A percentile compares a stretch with the other conserved stretches of the same genome.
These are phyloP conservation scores for Hymenopus coronatus DNA, from an alignment of 2,888 invertebrate species.

Conservation along the genomic window DNA sequence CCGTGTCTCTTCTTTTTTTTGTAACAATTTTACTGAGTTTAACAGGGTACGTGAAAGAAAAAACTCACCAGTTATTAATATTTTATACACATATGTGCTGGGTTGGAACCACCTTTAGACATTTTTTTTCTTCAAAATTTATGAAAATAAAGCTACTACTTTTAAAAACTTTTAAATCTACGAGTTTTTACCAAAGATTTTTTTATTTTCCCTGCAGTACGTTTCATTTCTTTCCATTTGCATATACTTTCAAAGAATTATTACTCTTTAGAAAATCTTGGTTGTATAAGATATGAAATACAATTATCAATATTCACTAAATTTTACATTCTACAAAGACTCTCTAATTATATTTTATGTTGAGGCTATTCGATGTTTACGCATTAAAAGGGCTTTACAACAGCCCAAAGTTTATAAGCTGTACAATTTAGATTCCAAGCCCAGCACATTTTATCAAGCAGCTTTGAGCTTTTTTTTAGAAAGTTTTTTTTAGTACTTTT, in stretches of 20 bases:
- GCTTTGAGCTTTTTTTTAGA: conserved; percentile 6
- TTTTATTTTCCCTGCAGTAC: neutral
- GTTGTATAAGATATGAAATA: neutral
- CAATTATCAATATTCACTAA: neutral
- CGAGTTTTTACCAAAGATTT: neutral
- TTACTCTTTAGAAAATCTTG: too few species aligned
- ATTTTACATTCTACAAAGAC: neutral
- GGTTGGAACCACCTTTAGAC: neutral
- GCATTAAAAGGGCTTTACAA: neutral
- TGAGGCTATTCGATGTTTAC: neutral
- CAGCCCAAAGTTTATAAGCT: neutral
- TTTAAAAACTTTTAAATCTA: neutral
- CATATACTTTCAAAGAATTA: neutral
- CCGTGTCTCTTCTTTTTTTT: neutral
- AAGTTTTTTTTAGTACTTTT: neutral
- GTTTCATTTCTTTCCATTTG: neutral
- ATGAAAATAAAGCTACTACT: neutral
- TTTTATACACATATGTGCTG: conserved; percentile 26
- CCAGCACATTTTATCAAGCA: conserved; percentile 20
- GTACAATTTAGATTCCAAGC: conserved; percentile 1
- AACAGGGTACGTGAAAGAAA: neutral
- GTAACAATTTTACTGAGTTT: neutral
- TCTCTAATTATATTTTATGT: neutral
- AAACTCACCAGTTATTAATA: neutral
- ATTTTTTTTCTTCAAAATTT: conserved; percentile 7